Percentiles rank a stretch among this genome's conserved stretches.
phyloP scores from a whole-genome alignment of 2,797 vertebrate genomes.

The Menidia menidia region DNA sequence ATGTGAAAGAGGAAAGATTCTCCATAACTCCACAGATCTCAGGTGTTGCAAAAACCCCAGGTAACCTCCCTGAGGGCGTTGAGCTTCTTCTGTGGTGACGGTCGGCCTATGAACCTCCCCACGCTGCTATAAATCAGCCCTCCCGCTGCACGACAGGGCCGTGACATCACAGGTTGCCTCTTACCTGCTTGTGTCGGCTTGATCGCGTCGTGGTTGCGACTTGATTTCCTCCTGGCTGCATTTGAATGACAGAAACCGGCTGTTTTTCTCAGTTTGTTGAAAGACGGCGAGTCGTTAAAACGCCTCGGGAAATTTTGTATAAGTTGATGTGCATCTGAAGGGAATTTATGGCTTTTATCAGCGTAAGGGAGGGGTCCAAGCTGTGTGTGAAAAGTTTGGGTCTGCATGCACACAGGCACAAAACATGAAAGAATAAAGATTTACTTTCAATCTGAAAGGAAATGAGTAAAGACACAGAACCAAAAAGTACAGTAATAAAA shows the following conservation, averaged over 20 bases:
- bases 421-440: no score
- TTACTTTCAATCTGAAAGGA: no score
- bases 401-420: no score
- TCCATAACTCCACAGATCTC: not conserved
- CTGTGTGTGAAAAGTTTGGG: no score
- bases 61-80: not conserved
- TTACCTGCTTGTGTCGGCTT: conserved; percentile 32
- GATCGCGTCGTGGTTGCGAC: conserved; percentile 7
- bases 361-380: no score
- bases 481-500: not conserved
- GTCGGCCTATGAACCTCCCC: conserved; percentile 13
- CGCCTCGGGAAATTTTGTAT: not conserved
- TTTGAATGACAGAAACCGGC: conserved; percentile 22
- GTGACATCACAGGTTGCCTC: conserved; percentile 7
- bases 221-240: not conserved
- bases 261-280: conserved; percentile 9
- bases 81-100: conserved; percentile 2
- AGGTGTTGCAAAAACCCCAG: not conserved
- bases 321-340: not conserved
- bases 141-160: not conserved
- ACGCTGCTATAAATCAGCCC: conserved; percentile 10
- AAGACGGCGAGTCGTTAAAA: conserved; percentile 1
- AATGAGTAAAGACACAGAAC: no score
- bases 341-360: not conserved
- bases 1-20: not conserved